These are phyloP conservation scores for Diarsia mendica DNA, from an alignment of 2,888 invertebrate genomes.

Conservation along the genomic window DNA sequence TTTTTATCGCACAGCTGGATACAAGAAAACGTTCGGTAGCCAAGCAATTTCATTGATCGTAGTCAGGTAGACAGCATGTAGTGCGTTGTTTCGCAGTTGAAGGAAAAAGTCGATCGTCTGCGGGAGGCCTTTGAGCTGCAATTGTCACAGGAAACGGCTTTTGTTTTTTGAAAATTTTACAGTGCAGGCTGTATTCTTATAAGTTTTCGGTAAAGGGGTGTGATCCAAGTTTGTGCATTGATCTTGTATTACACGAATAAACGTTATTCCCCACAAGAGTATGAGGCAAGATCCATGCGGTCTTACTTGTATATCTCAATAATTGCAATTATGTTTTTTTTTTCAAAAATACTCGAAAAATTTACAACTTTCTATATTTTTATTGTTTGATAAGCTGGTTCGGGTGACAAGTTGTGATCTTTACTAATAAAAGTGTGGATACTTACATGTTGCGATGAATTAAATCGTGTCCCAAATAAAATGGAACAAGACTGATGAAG, in stretches of 20 bases:
- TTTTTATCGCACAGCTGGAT: conserved; percentile 38
- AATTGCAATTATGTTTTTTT: too few relatives aligned
- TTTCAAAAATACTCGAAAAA: too few relatives aligned
- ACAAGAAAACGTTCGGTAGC: conserved; percentile 34
- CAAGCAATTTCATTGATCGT: conserved; percentile 47
- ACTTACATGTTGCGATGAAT: too few relatives aligned
- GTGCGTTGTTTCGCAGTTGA: conserved; percentile 11
- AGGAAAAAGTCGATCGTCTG: conserved; percentile 29
- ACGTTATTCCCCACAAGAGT: too few relatives aligned
- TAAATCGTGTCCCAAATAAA: too few relatives aligned
- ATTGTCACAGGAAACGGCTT: neutral
- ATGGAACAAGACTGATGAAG: too few relatives aligned
- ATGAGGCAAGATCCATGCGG: too few relatives aligned
- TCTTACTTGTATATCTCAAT: too few relatives aligned
- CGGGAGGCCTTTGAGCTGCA: neutral
- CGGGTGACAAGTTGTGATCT: too few relatives aligned
- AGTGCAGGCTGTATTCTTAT: neutral
- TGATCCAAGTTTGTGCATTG: fast-evolving
- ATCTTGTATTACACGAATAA: neutral
- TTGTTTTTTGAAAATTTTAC: neutral
- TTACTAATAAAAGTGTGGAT: too few relatives aligned
- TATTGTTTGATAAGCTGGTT: too few relatives aligned
- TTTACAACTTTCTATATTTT: too few relatives aligned
- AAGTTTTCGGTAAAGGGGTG: neutral
- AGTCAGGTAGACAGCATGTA: conserved; percentile 5